Evolutionary conservation across 2,113 vertebrate genomes (phyloP).

Genomic region (Meriones unguiculatus): DNA sequence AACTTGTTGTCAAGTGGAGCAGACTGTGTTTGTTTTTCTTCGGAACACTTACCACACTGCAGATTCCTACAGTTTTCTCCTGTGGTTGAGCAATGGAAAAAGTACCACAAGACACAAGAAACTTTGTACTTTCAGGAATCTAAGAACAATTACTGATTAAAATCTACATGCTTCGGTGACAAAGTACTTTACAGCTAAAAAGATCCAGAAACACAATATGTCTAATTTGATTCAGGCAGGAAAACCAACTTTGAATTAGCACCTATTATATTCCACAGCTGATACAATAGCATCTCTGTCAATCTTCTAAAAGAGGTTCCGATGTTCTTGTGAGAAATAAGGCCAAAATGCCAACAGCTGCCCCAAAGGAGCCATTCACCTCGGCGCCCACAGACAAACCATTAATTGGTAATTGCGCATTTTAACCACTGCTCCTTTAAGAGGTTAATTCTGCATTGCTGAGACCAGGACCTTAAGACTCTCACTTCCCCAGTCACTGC

Average conservation of each 20-base stretch:
- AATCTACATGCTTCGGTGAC: neutral
- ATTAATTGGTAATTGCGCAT: neutral
- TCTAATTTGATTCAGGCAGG: conserved; percentile 39
- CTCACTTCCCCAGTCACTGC: neutral
- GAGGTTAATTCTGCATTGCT: neutral
- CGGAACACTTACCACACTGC: neutral
- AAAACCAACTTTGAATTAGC: neutral
- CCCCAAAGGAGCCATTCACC: neutral
- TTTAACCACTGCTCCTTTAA: neutral
- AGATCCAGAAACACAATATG: conserved; percentile 10
- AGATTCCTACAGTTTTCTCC: neutral
- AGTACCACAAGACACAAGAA: neutral
- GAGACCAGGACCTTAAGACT: conserved; percentile 13
- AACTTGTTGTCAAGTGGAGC: neutral
- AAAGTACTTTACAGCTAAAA: neutral
- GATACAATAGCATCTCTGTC: neutral
- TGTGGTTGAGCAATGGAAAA: neutral
- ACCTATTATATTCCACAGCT: neutral
- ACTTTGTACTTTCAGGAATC: neutral
- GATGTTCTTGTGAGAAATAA: neutral
- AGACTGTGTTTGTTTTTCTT: conserved; percentile 7
- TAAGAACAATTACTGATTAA: conserved; percentile 28
- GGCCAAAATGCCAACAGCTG: neutral
- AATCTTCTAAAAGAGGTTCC: conserved; percentile 9
- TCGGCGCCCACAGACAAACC: neutral